Base-by-base conservation (phyloP, 1,140 invertebrate species). In the Orchestia grillus region DNA sequence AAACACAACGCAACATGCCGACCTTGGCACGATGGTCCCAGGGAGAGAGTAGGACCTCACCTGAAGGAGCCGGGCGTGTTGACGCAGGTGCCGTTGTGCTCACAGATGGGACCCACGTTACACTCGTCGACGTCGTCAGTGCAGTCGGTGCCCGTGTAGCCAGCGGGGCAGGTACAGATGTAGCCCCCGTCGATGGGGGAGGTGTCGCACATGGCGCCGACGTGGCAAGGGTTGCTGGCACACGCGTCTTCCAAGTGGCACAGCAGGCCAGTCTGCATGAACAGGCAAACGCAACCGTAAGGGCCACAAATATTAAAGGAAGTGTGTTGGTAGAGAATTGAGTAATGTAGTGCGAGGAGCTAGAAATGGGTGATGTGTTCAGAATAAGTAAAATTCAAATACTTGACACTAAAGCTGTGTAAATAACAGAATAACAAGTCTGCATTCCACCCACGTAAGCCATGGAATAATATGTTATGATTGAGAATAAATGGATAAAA, bases 221-320 rank as follows among this genome's bases (percentile, higher is more conserved):
- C 98, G 97, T 99, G 99, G 97, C 99, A 99, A 0, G 99, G 99
- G 97, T 99, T 99, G n/a, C 98, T 99, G 0, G 98, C 99, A 97
- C 99, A 99, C 0, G 99, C 99, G 97, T 99, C 99, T 96, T 99
- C 99, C 97, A 99, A 97, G 97, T 99, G 99, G 97, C 99, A 99
- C 0, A 99, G 98, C 28, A 99, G 97, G 97, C 99, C 99, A 98
- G 97, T 96, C 96, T 97, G 90, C 4, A 43, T 41, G n/a, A n/a
- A n/a, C n/a, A n/a, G 28, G 41, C 4, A 90, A 90, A 42, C 15
- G 28, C 88, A 42, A 77, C 1, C 11, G 36, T 77, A 23, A 77
- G 15, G 36, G 3, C 62, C 11, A 77, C 15, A 36, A 77, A 36
- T 8, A 53, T 77, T 23, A 28, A 77, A 77, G 36, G 36, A 77